A percentile compares a stretch with the other conserved stretches of the same genome.
Conservation (phyloP, 1,140 invertebrate genomes). For the Heterodera schachtii region DNA sequence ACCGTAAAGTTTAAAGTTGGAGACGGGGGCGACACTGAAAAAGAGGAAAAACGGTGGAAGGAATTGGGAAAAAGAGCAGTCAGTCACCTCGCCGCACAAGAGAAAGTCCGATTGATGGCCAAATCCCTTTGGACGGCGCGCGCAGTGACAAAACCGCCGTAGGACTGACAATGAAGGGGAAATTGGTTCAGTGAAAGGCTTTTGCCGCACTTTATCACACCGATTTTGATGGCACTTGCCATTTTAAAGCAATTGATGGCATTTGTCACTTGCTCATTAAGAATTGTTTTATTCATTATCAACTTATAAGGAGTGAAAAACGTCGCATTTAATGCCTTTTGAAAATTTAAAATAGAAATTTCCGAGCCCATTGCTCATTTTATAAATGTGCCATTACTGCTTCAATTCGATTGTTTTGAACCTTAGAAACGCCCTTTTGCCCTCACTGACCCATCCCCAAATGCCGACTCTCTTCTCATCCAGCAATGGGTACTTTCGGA, state of each 20-base stretch:
- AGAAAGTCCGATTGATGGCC: conserved; percentile 47
- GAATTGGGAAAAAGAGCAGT: neutral
- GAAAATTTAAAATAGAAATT: too few relatives aligned
- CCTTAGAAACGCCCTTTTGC: too few relatives aligned
- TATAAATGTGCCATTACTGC: too few relatives aligned
- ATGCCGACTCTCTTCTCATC: conserved; percentile 54
- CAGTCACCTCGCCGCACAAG: conserved; percentile 51
- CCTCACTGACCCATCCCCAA: conserved; percentile 57
- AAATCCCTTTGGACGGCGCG: conserved; percentile 50
- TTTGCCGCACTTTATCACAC: too few relatives aligned
- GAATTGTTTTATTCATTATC: too few relatives aligned
- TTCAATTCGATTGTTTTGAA: too few relatives aligned
- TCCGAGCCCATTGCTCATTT: too few relatives aligned
- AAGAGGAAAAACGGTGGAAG: neutral
- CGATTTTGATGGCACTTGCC: too few relatives aligned
- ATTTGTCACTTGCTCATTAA: too few relatives aligned
- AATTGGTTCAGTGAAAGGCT: neutral
- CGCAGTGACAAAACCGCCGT: conserved; percentile 61
- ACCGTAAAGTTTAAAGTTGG: conserved; percentile 63
- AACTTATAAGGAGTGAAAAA: too few relatives aligned
- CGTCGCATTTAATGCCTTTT: too few relatives aligned
- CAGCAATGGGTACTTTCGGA: conserved; percentile 47
- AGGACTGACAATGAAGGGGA: conserved; percentile 42
- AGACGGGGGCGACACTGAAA: conserved; percentile 58
- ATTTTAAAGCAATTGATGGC: too few relatives aligned